phyloP scores from a whole-genome alignment of 2,113 vertebrate genomes.

The Nansenia antarctica region DNA sequence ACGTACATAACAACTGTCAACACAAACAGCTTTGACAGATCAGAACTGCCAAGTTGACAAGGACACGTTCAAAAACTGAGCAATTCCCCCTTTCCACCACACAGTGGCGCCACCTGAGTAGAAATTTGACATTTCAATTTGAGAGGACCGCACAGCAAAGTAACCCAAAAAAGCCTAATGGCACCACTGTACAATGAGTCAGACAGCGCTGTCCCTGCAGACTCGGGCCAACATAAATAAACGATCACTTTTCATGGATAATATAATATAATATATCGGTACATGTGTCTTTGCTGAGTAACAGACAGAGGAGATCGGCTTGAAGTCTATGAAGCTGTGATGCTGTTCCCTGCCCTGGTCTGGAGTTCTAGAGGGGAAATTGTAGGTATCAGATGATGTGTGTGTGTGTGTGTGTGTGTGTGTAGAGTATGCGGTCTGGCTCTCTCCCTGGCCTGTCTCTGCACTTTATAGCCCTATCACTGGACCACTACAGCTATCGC shows the following conservation, averaged over 20 bases:
- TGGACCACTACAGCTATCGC: background rate
- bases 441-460: conserved; percentile 54
- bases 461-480: conserved; percentile 63
- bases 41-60: no score
- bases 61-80: no score
- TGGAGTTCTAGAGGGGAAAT: background rate
- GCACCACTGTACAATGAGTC: no score
- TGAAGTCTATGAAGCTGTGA: background rate
- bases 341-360: background rate
- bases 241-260: no score
- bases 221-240: no score
- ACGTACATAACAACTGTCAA: background rate
- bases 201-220: no score
- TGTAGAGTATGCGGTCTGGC: conserved; percentile 58
- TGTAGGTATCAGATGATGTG: conserved; percentile 7
- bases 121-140: background rate
- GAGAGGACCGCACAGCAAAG: background rate
- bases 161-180: no score
- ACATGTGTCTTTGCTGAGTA: no score
- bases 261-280: no score
- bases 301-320: no score
- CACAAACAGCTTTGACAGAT: background rate
- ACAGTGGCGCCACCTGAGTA: conserved; percentile 32
- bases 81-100: conserved; percentile 16
- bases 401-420: conserved; percentile 11